A percentile compares a stretch with the other conserved stretches of the same genome.
phyloP scores from a whole-genome alignment of 2,113 vertebrate species.

The Epinephelus fuscoguttatus region DNA sequence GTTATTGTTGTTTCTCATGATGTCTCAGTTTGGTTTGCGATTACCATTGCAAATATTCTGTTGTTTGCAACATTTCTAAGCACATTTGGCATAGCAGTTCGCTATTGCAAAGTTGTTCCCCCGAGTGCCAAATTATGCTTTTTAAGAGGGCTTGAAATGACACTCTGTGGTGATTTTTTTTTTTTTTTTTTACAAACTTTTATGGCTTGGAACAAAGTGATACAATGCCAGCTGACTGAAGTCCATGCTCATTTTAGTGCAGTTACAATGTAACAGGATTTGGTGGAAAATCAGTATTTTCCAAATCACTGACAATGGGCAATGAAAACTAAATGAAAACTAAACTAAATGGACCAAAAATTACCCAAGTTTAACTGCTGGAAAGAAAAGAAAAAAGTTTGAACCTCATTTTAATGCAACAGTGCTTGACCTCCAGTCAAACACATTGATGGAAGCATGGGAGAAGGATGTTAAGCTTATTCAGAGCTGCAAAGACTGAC shows the following conservation, averaged over 20 bases:
- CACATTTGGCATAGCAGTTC: background rate
- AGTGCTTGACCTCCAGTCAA: background rate
- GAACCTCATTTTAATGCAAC: background rate
- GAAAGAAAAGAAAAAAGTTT: background rate
- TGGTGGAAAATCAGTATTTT: background rate
- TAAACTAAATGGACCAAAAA: background rate
- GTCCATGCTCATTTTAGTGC: background rate
- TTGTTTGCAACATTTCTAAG: background rate
- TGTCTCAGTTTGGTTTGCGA: background rate
- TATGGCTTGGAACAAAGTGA: background rate
- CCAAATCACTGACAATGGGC: background rate
- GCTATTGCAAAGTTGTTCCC: background rate
- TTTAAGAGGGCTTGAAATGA: background rate
- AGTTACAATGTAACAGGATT: background rate
- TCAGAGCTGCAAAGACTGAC: background rate
- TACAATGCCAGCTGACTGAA: background rate
- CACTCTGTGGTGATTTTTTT: background rate
- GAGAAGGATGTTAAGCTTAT: background rate
- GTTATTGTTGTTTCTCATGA: background rate
- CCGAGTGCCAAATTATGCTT: background rate
- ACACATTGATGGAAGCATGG: background rate
- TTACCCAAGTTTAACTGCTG: background rate
- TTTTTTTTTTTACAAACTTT: background rate
- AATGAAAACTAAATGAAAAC: constrained; percentile 1
- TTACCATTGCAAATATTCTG: background rate